A percentile compares a stretch with the other conserved stretches of the same genome.
These are phyloP conservation scores for Melieria crassipennis DNA, from an alignment of 2,888 invertebrate genomes.

Conservation along the genomic window DNA sequence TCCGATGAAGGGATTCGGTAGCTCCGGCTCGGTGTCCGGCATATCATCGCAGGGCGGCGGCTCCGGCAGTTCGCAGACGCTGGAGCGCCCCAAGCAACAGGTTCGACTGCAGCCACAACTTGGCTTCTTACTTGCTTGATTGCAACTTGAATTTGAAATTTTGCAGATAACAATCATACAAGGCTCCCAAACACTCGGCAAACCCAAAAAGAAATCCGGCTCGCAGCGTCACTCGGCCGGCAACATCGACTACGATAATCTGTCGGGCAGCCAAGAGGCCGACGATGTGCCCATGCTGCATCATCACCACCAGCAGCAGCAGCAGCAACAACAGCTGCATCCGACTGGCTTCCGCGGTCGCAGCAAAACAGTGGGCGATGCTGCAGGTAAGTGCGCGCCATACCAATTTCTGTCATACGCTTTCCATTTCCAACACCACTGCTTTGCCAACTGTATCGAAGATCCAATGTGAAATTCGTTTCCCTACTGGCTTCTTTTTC, in stretches of 20 bases:
- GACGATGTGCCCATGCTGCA: constrained; percentile 70
- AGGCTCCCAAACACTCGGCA: constrained; percentile 84
- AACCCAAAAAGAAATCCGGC: constrained; percentile 80
- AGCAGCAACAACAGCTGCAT: constrained; percentile 52
- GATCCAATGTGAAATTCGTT: neutral
- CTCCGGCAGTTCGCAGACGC: constrained; percentile 69
- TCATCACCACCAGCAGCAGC: constrained; percentile 51
- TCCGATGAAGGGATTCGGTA: constrained; percentile 77
- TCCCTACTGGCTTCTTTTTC: constrained; percentile 20
- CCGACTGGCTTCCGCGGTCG: constrained; percentile 76
- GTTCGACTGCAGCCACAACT: constrained; percentile 51
- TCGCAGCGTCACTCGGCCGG: constrained; percentile 84
- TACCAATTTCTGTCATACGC: too few relatives aligned
- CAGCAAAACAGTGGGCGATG: constrained; percentile 92
- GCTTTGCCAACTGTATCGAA: neutral
- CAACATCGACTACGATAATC: constrained; percentile 85
- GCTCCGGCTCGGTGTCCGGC: constrained; percentile 66
- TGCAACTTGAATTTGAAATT: neutral
- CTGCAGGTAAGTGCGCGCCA: constrained; percentile 70
- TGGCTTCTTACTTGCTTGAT: too few relatives aligned
- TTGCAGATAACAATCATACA: constrained; percentile 73
- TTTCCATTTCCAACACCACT: neutral
- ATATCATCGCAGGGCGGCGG: constrained; percentile 65
- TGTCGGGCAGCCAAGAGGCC: constrained; percentile 79
- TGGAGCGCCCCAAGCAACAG: constrained; percentile 74